These are phyloP conservation scores for Pyrrhosoma nymphula DNA, from an alignment of 2,888 invertebrate genomes.

Conservation along the genomic window DNA sequence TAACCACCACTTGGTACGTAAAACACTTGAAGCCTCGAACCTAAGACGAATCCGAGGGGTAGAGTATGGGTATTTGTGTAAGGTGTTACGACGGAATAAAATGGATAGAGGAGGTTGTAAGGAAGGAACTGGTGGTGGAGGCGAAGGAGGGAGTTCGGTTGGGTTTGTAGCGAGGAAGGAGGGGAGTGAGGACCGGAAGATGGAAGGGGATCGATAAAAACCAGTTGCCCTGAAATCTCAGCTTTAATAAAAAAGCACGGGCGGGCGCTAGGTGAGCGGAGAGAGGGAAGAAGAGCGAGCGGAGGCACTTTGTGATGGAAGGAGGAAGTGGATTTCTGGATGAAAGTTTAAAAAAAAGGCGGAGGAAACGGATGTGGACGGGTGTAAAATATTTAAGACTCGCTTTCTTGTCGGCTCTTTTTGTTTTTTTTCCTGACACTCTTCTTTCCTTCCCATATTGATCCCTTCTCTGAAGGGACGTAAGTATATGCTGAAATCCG, in stretches of 20 bases:
- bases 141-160: not conserved
- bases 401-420: not conserved
- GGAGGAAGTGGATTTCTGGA: slow-evolving; percentile 14
- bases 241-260: slow-evolving; percentile 57
- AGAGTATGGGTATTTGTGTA: not conserved
- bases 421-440: not conserved
- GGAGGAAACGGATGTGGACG: not conserved
- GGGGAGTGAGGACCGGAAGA: not conserved
- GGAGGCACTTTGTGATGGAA: not conserved
- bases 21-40: not conserved
- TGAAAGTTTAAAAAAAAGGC: slow-evolving; percentile 1
- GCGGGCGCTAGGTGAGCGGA: not conserved
- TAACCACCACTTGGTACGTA: not conserved
- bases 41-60: not conserved
- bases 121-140: not conserved
- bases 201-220: slow-evolving; percentile 48
- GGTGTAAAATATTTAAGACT: not conserved
- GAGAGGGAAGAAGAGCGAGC: not conserved
- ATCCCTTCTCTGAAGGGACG: not conserved
- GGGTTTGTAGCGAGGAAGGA: not conserved
- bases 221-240: slow-evolving; percentile 64
- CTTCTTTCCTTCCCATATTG: not conserved
- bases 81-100: not conserved
- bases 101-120: not conserved
- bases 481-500: not conserved